Percentiles rank a stretch among this genome's conserved stretches.
Conservation (phyloP, 2,113 vertebrate genomes). For the Onychostruthus taczanowskii region DNA sequence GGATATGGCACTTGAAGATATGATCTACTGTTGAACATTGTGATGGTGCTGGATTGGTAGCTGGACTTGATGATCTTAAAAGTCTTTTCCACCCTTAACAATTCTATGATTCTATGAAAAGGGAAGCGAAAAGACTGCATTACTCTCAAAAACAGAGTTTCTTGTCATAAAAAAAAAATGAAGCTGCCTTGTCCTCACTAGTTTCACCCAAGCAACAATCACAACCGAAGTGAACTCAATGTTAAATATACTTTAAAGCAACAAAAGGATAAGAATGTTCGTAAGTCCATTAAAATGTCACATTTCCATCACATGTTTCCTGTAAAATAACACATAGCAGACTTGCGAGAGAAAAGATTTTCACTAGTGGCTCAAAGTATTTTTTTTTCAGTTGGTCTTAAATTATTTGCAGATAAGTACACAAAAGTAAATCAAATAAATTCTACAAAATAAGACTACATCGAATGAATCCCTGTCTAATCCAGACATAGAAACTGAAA, state of each 20-base stretch:
- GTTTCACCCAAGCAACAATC: neutral
- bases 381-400: neutral
- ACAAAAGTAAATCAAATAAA: neutral
- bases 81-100: neutral
- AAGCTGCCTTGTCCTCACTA: neutral
- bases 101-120: neutral
- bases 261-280: neutral
- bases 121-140: neutral
- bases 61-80: neutral
- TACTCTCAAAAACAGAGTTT: neutral
- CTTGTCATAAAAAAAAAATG: neutral
- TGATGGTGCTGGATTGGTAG: neutral
- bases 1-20: neutral
- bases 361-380: neutral
- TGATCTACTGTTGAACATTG: neutral
- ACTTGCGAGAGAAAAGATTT: neutral
- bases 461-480: neutral
- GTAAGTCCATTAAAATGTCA: neutral
- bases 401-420: neutral
- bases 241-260: neutral
- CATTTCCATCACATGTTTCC: neutral
- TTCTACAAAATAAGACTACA: neutral
- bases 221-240: neutral
- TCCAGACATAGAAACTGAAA: neutral
- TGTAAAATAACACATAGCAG: neutral